Percentiles rank a stretch among this genome's conserved stretches.
These are phyloP conservation scores for Zosterops japonicus DNA, from an alignment of 2,113 vertebrate genomes.

Conservation along the genomic window DNA sequence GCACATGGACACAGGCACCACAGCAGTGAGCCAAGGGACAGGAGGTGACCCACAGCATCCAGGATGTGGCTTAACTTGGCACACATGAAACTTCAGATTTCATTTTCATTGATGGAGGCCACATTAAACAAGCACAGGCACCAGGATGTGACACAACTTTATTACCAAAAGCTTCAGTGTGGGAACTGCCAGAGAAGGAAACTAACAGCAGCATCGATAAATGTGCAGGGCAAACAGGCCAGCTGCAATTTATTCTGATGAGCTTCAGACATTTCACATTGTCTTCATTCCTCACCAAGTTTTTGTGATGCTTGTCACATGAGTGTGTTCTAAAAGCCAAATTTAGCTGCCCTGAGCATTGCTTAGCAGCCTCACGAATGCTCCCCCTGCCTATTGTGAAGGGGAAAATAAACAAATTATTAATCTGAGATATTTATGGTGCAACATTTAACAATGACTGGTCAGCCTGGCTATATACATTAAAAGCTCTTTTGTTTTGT, in stretches of 20 bases:
- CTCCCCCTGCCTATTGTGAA: not conserved
- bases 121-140: not conserved
- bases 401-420: slow-evolving; percentile 28
- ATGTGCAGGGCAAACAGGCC: not conserved
- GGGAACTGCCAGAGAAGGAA: not conserved
- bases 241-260: slow-evolving; percentile 38
- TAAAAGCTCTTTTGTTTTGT: not conserved
- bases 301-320: slow-evolving; percentile 27
- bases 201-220: not conserved
- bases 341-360: slow-evolving; percentile 1
- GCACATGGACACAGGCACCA: not conserved
- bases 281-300: slow-evolving; percentile 18
- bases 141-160: not conserved
- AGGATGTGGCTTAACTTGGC: not conserved
- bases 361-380: not conserved
- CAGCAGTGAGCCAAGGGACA: not conserved
- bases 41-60: not conserved
- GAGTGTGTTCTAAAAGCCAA: not conserved
- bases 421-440: slow-evolving; percentile 29
- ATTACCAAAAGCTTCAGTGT: not conserved
- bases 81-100: not conserved
- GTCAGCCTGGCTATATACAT: not conserved
- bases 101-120: not conserved
- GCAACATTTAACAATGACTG: not conserved
- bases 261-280: slow-evolving; percentile 28